These are phyloP conservation scores for Dicroscelio sp. DNA, from an alignment of 2,888 invertebrate genomes.

Conservation along the genomic window DNA sequence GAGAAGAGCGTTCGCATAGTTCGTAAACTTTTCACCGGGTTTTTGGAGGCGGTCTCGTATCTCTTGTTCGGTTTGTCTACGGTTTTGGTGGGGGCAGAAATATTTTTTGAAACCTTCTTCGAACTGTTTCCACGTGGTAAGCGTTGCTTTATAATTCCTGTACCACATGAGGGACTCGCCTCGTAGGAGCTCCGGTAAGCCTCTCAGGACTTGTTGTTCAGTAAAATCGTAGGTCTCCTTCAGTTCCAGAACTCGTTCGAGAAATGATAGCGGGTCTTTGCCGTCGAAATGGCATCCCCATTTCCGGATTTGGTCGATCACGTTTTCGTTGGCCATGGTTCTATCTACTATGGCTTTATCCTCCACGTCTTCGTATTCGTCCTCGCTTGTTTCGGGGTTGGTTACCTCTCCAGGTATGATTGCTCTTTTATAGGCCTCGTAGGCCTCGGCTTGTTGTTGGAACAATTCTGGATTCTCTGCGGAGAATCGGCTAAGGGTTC, in stretches of 20 bases:
- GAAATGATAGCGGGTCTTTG: conserved; percentile 6
- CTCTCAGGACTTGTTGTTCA: not conserved
- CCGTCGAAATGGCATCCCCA: conserved; percentile 48
- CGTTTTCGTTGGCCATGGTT: not conserved
- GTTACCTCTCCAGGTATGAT: not conserved
- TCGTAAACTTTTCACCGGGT: too few species aligned
- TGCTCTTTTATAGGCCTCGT: not conserved
- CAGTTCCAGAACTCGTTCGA: conserved; percentile 22
- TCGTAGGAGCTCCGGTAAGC: conserved; percentile 18
- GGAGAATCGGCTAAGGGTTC: not conserved
- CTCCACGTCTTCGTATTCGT: not conserved
- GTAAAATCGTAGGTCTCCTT: not conserved
- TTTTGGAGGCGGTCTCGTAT: too few species aligned
- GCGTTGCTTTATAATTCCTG: not conserved
- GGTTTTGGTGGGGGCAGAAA: not conserved
- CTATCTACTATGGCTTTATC: not conserved
- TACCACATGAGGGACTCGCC: conserved; percentile 20
- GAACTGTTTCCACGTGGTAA: not conserved
- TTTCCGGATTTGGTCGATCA: conserved; percentile 32
- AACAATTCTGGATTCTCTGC: not conserved
- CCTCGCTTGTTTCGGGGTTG: too few species aligned
- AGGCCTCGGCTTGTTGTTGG: not conserved
- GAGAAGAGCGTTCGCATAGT: too few species aligned
- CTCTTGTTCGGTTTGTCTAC: not conserved
- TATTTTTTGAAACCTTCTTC: not conserved